Evolutionary conservation across 2,113 vertebrate genomes (phyloP).

Genomic region (Dasyurus viverrinus): DNA sequence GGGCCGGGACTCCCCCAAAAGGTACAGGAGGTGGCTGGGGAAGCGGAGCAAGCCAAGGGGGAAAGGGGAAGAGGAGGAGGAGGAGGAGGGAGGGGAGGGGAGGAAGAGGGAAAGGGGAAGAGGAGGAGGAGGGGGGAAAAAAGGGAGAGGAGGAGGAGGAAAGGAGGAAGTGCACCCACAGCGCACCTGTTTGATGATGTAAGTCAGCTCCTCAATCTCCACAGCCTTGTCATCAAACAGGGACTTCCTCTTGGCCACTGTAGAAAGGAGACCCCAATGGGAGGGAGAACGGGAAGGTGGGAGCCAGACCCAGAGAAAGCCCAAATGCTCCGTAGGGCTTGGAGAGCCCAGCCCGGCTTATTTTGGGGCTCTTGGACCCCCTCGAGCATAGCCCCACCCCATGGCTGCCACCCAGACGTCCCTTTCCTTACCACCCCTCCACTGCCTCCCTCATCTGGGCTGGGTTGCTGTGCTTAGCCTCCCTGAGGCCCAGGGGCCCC

Average conservation of each 20-base stretch:
- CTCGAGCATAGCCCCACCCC: background rate
- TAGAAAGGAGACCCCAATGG: background rate
- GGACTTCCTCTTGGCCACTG: slow-evolving; percentile 96
- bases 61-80: background rate
- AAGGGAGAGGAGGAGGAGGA: background rate
- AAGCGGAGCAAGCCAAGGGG: background rate
- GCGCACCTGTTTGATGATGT: slow-evolving; percentile 94
- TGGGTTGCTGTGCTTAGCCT: too few relatives aligned
- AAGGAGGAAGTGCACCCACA: background rate
- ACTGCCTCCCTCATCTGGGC: too few relatives aligned
- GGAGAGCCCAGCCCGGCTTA: too few relatives aligned
- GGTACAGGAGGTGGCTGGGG: too few relatives aligned
- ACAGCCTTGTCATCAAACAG: slow-evolving; percentile 94
- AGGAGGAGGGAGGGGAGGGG: too few relatives aligned
- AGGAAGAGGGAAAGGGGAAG: background rate
- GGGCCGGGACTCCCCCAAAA: background rate
- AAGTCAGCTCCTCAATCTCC: slow-evolving; percentile 95
- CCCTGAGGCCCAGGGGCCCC: too few relatives aligned
- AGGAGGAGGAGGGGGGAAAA: background rate
- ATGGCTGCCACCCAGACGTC: too few relatives aligned
- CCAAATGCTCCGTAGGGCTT: background rate
- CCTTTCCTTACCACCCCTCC: too few relatives aligned
- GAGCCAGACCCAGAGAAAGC: background rate
- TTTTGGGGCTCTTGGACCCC: background rate
- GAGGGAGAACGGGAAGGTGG: background rate